phyloP scores from a whole-genome alignment of 2,888 invertebrate genomes.

The Euzophera pinguis region DNA sequence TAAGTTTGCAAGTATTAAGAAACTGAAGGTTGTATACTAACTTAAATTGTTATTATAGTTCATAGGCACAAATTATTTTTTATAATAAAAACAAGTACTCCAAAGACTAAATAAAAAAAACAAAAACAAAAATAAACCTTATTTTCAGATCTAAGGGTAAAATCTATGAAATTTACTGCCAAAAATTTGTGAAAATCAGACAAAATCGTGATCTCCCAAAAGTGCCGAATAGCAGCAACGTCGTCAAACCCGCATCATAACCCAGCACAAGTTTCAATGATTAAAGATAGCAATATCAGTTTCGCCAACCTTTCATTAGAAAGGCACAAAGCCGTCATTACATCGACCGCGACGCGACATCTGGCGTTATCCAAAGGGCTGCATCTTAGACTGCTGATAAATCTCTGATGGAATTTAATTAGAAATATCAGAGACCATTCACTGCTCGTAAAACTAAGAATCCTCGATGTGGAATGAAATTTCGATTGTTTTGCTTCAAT shows the following conservation, averaged over 20 bases:
- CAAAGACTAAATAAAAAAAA: no score
- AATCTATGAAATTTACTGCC: no score
- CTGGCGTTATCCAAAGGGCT: constrained; percentile 73
- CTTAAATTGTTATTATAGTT: no score
- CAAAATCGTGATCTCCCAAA: constrained; percentile 20
- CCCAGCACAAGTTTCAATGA: constrained; percentile 69
- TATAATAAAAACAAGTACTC: no score
- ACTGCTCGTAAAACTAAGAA: constrained; percentile 9
- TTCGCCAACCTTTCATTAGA: constrained; percentile 74
- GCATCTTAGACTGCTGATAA: constrained; percentile 50
- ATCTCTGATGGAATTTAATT: constrained; percentile 17
- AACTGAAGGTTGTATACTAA: no score
- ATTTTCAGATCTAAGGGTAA: no score
- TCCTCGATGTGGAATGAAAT: constrained; percentile 1
- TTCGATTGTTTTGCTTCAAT: constrained; percentile 1
- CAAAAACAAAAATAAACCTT: no score
- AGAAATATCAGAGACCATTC: constrained; percentile 16
- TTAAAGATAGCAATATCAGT: constrained; percentile 77
- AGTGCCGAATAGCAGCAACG: constrained; percentile 33
- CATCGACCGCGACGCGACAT: constrained; percentile 67
- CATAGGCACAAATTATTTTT: no score
- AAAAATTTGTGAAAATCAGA: not conserved
- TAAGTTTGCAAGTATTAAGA: no score
- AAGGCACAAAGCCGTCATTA: constrained; percentile 73
- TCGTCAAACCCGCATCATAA: constrained; percentile 62